Conservation (phyloP, 2,888 invertebrate species). For the Chromoteleia sp. region DNA sequence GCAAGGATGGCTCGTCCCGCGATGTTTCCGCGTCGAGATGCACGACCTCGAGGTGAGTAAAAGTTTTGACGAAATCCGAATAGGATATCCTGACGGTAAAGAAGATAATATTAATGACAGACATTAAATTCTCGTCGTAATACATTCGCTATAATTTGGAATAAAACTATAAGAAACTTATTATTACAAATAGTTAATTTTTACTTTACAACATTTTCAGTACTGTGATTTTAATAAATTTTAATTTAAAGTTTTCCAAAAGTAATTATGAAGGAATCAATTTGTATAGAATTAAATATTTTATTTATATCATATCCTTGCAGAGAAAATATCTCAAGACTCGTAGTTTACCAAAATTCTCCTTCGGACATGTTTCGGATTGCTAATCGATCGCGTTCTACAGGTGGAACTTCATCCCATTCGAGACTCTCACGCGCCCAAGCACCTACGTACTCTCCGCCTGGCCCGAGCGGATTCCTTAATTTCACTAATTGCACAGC, state of each 20-base stretch:
- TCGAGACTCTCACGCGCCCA: conserved; percentile 89
- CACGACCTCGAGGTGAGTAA: conserved; percentile 93
- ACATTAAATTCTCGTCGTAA: background rate
- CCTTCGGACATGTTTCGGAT: conserved; percentile 88
- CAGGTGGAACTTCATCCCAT: conserved; percentile 91
- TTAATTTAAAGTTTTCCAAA: too few relatives aligned
- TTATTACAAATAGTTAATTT: too few relatives aligned
- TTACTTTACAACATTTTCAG: too few relatives aligned
- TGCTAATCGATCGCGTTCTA: conserved; percentile 90
- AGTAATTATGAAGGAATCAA: too few relatives aligned
- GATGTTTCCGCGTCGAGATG: conserved; percentile 95
- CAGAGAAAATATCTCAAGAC: background rate
- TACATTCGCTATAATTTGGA: too few relatives aligned
- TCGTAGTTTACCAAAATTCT: conserved; percentile 88
- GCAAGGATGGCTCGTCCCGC: conserved; percentile 92
- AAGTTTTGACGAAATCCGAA: conserved; percentile 92
- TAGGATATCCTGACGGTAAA: conserved; percentile 89
- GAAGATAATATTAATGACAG: background rate
- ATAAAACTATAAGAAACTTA: too few relatives aligned
- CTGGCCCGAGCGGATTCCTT: conserved; percentile 88
- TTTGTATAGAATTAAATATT: too few relatives aligned
- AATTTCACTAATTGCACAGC: conserved; percentile 90
- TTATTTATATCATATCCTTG: background rate
- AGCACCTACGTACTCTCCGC: conserved; percentile 89
- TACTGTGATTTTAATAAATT: too few relatives aligned